Evolutionary conservation across 2,113 vertebrate species (phyloP).

Genomic region (Vulpes lagopus): DNA sequence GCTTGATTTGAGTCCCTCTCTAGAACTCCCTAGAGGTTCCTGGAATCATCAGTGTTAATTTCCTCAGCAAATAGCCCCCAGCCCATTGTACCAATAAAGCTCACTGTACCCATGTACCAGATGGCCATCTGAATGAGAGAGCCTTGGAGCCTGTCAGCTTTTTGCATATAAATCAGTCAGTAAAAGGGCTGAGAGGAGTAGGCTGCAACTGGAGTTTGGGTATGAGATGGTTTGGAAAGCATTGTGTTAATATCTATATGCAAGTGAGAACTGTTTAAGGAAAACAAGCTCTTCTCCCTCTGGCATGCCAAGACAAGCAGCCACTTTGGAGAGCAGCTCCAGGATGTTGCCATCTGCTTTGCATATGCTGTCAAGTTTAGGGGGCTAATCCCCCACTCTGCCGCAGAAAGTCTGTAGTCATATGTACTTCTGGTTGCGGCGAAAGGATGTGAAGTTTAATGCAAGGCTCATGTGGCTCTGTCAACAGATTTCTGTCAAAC

Average conservation of each 20-base stretch:
- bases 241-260: not conserved
- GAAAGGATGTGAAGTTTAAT: not conserved
- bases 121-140: not conserved
- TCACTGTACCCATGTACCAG: not conserved
- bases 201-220: not conserved
- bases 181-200: constrained; percentile 1
- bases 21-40: not conserved
- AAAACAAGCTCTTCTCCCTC: not conserved
- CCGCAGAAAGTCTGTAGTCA: not conserved
- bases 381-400: not conserved
- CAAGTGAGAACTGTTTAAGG: not conserved
- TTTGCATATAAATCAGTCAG: not conserved
- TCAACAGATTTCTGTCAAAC: not conserved
- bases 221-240: not conserved
- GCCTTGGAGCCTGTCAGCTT: not conserved
- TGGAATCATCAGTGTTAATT: not conserved
- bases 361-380: not conserved
- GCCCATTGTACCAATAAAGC: not conserved
- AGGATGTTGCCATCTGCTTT: not conserved
- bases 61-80: not conserved
- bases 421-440: not conserved
- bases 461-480: not conserved
- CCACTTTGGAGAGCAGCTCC: not conserved
- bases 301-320: not conserved
- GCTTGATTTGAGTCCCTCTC: not conserved